Conservation (phyloP, 2,888 invertebrate genomes). For the Metopia argyrocephala region DNA sequence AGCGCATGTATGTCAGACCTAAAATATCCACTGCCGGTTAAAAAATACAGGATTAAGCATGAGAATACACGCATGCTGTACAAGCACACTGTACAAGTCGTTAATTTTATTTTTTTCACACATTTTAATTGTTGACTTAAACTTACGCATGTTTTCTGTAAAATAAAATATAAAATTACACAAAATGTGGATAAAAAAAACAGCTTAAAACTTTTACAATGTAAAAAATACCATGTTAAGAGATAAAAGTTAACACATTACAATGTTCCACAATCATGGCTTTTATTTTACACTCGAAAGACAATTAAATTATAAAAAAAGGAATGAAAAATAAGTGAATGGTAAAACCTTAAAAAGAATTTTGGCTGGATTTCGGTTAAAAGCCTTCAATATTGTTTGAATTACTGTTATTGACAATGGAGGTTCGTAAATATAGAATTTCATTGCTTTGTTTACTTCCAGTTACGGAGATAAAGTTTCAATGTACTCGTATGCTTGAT, state of each 20-base stretch:
- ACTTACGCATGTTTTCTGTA: slow-evolving; percentile 45
- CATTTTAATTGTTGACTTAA: slow-evolving; percentile 62
- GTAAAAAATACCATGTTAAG: neutral
- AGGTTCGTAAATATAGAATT: no score
- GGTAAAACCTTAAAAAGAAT: no score
- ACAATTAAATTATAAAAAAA: neutral
- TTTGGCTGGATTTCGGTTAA: no score
- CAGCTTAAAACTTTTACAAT: neutral
- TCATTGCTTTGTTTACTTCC: no score
- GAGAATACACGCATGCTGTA: neutral
- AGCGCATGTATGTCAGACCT: neutral
- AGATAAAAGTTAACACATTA: slow-evolving; percentile 4
- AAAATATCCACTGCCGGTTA: neutral
- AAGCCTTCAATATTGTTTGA: no score
- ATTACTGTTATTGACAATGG: no score
- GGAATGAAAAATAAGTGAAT: no score
- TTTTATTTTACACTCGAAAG: slow-evolving; percentile 1
- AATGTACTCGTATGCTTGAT: no score
- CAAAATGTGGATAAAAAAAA: neutral
- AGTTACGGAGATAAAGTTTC: no score
- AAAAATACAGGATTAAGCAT: neutral
- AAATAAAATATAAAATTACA: neutral
- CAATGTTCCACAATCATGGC: neutral
- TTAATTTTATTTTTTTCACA: slow-evolving; percentile 56
- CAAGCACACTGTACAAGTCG: neutral